Conservation (phyloP, 1,140 invertebrate genomes). For the Ctenoplectra terminalis region DNA sequence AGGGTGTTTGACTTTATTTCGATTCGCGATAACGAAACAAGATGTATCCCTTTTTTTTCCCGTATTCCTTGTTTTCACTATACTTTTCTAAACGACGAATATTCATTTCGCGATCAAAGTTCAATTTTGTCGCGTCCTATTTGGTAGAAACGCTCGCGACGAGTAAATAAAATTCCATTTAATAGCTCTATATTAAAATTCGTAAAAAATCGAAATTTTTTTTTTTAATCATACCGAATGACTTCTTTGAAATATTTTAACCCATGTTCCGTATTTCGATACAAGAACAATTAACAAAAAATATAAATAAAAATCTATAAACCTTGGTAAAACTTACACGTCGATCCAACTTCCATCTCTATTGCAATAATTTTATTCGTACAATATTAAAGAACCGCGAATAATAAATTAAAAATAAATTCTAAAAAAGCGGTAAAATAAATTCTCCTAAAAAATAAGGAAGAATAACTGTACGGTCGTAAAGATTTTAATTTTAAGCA, state of each 20-base stretch:
- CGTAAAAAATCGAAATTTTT: too few species aligned
- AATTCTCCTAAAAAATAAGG: too few species aligned
- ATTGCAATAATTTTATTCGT: too few species aligned
- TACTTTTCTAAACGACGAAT: neutral
- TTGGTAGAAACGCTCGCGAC: neutral
- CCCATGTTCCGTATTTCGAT: neutral
- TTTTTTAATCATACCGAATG: too few species aligned
- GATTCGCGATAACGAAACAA: neutral
- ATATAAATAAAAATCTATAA: neutral
- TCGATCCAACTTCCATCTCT: too few species aligned
- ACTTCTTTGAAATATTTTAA: neutral
- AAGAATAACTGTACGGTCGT: too few species aligned
- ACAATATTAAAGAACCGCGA: too few species aligned
- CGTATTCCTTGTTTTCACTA: neutral
- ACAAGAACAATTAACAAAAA: neutral
- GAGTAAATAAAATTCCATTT: neutral
- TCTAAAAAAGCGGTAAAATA: too few species aligned
- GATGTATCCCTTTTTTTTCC: neutral
- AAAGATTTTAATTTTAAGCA: neutral
- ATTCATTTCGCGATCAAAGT: slow-evolving; percentile 1
- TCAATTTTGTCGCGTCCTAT: neutral
- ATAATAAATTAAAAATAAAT: too few species aligned
- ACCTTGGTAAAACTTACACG: too few species aligned
- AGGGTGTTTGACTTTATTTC: neutral
- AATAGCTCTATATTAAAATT: neutral